A percentile compares a stretch with the other conserved stretches of the same genome.
phyloP scores from a whole-genome alignment of 1,140 invertebrate species.

The Hirudo medicinalis region DNA sequence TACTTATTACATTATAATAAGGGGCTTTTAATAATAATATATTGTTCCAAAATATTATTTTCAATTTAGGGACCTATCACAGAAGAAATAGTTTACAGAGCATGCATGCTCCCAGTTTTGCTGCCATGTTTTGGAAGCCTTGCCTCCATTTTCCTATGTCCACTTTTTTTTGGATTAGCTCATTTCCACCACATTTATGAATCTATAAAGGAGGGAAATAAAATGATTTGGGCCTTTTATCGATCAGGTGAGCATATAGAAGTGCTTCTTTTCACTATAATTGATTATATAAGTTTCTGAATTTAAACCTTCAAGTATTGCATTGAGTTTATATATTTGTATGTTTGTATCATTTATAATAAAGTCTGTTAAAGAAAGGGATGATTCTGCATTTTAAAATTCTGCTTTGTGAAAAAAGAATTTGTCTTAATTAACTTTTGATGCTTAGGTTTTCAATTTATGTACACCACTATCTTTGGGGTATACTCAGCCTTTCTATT shows the following conservation, averaged over 20 bases:
- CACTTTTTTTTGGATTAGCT: constrained; percentile 83
- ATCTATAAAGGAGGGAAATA: constrained; percentile 48
- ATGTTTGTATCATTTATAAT: no score
- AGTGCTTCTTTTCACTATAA: no score
- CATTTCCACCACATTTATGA: constrained; percentile 84
- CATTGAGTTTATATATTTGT: no score
- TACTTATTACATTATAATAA: background rate
- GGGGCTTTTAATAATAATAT: background rate
- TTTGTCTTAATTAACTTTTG: no score
- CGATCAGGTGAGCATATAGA: constrained; percentile 33
- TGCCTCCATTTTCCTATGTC: constrained; percentile 66
- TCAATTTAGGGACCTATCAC: constrained; percentile 60
- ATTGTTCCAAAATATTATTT: background rate
- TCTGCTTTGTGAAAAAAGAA: no score
- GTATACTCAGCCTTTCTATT: constrained; percentile 82
- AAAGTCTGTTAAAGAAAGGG: no score
- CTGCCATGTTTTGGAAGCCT: constrained; percentile 64
- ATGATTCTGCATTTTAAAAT: no score
- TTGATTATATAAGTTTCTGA: no score
- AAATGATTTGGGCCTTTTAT: constrained; percentile 35
- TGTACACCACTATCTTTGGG: constrained; percentile 81
- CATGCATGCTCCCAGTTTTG: constrained; percentile 80
- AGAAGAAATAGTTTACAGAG: constrained; percentile 85
- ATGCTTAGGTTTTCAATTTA: constrained; percentile 66
- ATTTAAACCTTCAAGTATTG: no score